Evolutionary conservation across 2,113 vertebrate genomes (phyloP), one percentile per base, ranked within the genome.

Genomic region (Marmota flaviventris): DNA sequence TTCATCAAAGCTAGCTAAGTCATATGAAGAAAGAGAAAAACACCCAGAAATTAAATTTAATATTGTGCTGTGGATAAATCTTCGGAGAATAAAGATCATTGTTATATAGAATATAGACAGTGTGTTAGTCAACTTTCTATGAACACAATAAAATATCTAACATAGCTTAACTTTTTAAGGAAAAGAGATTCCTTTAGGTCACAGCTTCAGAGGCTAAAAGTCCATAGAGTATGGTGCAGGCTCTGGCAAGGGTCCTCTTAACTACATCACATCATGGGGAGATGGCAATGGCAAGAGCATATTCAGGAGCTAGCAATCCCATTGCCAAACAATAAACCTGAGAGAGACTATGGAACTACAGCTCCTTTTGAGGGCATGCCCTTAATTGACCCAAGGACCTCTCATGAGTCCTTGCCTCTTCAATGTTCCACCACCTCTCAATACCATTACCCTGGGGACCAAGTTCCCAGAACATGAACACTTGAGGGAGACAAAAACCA

Each of bases 11-110:
- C 39, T 39, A 39, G 39, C 39, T 77, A 82, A 81, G 91, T 51
- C 53, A 89, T 72, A 65, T 92, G 34, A 91, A 39, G 34, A 17
- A 48, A 93, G 25, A 78, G 4, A 97, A n/a, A 88, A 79, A 75
- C 42, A 58, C 16, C 45, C 29, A 79, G 17, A 76, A 77, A 78
- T 16, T 65, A 70, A 39, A 75, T 9, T 9, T n/a, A 77, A 61
- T n/a, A 70, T 25, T 42, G 5, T 1, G 24, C 34, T n/a, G 9
- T 34, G 0, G 4, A 4, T 56, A 84, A 65, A 7, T 0, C 22
- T 42, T 95, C 83, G 58, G 8, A 61, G 67, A 90, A 81, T 14
- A 32, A 94, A 63, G 48, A 16, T 24, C 3, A 22, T 51, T 13
- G 67, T 0, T 25, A 53, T 4, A 8, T 25, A 79, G 10, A 22